A percentile compares a stretch with the other conserved stretches of the same genome.
Conservation (phyloP, 2,888 invertebrate species). For the Thymelicus sylvestris region DNA sequence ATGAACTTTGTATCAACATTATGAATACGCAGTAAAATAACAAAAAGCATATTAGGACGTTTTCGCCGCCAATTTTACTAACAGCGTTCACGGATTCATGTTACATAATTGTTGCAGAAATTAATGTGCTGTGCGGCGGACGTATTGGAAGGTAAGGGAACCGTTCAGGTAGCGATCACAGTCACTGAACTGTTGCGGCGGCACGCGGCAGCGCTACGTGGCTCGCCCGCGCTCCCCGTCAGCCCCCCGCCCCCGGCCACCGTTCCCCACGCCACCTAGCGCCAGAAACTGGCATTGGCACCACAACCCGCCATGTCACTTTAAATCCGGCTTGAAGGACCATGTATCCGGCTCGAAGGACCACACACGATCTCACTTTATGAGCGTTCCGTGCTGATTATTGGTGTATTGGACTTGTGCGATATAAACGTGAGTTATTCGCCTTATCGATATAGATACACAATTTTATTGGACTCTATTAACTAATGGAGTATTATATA, state of each 20-base stretch:
- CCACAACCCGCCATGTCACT: slow-evolving; percentile 68
- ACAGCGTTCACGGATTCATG: background rate
- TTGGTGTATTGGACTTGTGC: slow-evolving; percentile 19
- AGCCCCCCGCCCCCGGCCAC: slow-evolving; percentile 42
- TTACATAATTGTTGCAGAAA: slow-evolving; percentile 86
- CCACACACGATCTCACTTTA: slow-evolving; percentile 12
- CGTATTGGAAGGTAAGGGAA: slow-evolving; percentile 95
- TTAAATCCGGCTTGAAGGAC: slow-evolving; percentile 44
- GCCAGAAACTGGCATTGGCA: slow-evolving; percentile 69
- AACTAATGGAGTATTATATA: background rate
- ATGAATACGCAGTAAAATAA: too few relatives aligned
- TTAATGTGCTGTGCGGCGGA: slow-evolving; percentile 96
- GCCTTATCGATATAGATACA: slow-evolving; percentile 2
- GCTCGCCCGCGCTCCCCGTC: slow-evolving; percentile 48
- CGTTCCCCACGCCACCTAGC: slow-evolving; percentile 72
- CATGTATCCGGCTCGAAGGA: slow-evolving; percentile 16
- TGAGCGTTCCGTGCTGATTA: slow-evolving; percentile 14
- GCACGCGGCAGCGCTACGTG: slow-evolving; percentile 52
- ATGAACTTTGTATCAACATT: too few relatives aligned
- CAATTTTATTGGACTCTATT: too few relatives aligned
- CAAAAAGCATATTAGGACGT: too few relatives aligned
- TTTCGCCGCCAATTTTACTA: too few relatives aligned
- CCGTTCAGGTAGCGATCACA: slow-evolving; percentile 94
- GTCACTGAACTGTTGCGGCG: slow-evolving; percentile 92
- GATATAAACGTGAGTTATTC: slow-evolving; percentile 10